Conservation (phyloP, 2,113 vertebrate species). For the Malurus elegans region DNA sequence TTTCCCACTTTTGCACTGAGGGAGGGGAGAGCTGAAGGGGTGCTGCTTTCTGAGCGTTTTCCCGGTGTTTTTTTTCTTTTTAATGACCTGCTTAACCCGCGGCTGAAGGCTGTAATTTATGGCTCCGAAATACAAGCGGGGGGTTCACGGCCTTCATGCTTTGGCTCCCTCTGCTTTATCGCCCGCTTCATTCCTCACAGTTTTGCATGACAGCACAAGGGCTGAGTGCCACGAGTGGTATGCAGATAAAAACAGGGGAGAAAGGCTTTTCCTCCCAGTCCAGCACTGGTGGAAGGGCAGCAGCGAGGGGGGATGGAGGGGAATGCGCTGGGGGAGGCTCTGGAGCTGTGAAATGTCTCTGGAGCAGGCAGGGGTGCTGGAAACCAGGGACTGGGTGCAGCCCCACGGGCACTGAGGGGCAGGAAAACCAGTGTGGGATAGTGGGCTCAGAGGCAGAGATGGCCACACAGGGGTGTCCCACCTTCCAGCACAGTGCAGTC, state of each 20-base stretch:
- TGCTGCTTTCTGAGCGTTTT: neutral
- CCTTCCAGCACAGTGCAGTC: neutral
- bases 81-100: neutral
- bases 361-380: neutral
- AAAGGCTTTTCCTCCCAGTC: neutral
- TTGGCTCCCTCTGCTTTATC: neutral
- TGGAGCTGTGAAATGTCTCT: neutral
- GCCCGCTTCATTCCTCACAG: neutral
- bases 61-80: neutral
- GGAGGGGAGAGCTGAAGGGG: neutral
- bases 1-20: neutral
- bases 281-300: accelerated
- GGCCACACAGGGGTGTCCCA: neutral
- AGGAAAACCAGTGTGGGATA: neutral
- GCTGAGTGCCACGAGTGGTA: neutral
- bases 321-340: neutral
- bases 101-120: constrained; percentile 33
- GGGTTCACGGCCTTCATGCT: neutral
- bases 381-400: neutral
- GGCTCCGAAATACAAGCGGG: neutral
- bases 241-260: constrained; percentile 33
- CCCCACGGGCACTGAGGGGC: neutral
- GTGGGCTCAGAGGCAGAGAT: neutral
- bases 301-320: neutral
- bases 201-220: constrained; percentile 29